Evolutionary conservation across 2,113 vertebrate genomes (phyloP).

Genomic region (Triplophysa rosa): DNA sequence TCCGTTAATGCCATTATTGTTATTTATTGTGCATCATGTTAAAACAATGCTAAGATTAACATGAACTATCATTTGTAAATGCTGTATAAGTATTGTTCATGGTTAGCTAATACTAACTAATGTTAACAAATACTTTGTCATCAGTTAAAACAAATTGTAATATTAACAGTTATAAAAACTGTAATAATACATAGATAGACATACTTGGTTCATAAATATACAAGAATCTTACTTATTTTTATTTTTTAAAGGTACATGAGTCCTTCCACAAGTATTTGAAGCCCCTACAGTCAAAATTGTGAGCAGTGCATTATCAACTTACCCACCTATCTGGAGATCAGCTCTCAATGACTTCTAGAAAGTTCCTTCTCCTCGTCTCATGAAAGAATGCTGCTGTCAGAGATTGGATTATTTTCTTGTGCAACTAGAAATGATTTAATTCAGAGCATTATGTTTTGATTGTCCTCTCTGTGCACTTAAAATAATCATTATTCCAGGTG

Average conservation of each 20-base stretch:
- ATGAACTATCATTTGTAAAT: too few relatives aligned
- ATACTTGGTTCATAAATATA: background rate
- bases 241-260: conserved; percentile 82
- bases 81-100: too few relatives aligned
- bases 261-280: conserved; percentile 94
- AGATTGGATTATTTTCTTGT: background rate
- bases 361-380: background rate
- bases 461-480: background rate
- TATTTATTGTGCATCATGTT: too few relatives aligned
- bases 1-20: too few relatives aligned
- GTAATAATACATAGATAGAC: background rate
- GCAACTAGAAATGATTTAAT: background rate
- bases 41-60: too few relatives aligned
- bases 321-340: background rate
- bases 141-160: background rate
- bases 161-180: background rate
- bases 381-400: background rate
- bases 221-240: background rate
- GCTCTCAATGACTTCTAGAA: background rate
- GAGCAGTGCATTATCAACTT: conserved; percentile 58
- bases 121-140: background rate
- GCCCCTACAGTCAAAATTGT: conserved; percentile 89
- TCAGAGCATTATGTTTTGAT: background rate
- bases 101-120: too few relatives aligned
- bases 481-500: background rate